Conservation (phyloP, 2,113 vertebrate species). For the Microtus richardsoni region DNA sequence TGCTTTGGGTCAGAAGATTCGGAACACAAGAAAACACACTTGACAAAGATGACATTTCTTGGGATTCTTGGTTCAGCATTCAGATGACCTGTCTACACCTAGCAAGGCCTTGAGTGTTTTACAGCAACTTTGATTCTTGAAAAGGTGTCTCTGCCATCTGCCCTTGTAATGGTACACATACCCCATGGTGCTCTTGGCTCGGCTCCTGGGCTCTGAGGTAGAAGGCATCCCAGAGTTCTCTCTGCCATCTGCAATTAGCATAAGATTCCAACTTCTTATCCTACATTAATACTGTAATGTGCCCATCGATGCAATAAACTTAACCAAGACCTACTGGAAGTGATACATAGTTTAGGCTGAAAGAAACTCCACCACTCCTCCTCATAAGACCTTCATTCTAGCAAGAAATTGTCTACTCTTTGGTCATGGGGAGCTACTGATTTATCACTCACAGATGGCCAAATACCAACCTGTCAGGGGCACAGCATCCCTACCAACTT, state of each 20-base stretch:
- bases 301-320: background rate
- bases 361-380: background rate
- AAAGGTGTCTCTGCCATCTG: slow-evolving; percentile 68
- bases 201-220: slow-evolving; percentile 57
- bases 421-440: background rate
- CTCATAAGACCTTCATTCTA: background rate
- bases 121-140: background rate
- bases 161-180: background rate
- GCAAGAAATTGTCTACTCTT: background rate
- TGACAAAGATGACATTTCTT: background rate
- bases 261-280: background rate
- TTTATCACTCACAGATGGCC: slow-evolving; percentile 73
- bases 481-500: background rate
- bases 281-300: background rate
- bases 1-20: background rate
- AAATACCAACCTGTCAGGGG: slow-evolving; percentile 14
- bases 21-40: background rate
- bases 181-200: slow-evolving; percentile 59
- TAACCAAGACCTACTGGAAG: background rate
- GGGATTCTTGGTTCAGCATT: background rate
- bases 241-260: slow-evolving; percentile 17
- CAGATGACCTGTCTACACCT: background rate
- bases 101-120: background rate
- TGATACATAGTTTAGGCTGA: accelerated
- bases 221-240: slow-evolving; percentile 18